Percentiles rank a stretch among this genome's conserved stretches.
phyloP scores from a whole-genome alignment of 2,113 vertebrate genomes.

The Ptilorrhoa leucosticta region DNA sequence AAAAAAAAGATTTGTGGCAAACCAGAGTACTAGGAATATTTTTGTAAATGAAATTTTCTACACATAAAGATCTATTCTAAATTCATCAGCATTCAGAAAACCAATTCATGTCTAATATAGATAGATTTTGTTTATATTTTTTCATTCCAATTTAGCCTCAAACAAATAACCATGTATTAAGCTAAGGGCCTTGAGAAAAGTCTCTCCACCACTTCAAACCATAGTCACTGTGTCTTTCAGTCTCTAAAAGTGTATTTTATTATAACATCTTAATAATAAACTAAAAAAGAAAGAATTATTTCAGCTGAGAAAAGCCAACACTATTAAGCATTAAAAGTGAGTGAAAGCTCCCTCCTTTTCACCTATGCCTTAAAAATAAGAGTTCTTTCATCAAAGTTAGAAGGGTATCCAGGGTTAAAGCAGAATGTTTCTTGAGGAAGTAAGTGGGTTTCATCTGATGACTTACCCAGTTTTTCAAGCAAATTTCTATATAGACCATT shows the following conservation, averaged over 20 bases:
- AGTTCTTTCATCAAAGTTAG: neutral
- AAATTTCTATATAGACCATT: neutral
- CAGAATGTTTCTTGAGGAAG: neutral
- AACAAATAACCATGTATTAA: neutral
- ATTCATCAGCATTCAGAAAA: neutral
- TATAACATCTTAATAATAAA: neutral
- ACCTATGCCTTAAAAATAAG: neutral
- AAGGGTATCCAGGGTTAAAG: neutral
- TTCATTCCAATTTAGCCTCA: neutral
- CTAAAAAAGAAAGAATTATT: neutral
- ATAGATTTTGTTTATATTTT: neutral
- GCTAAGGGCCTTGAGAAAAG: neutral
- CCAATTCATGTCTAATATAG: neutral
- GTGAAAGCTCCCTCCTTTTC: neutral
- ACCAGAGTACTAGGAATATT: neutral
- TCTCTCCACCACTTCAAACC: neutral
- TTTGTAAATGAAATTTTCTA: neutral
- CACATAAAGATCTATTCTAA: neutral
- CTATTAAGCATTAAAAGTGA: neutral
- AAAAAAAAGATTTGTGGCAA: neutral
- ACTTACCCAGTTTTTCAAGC: neutral
- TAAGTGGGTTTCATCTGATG: neutral
- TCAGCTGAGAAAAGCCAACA: neutral
- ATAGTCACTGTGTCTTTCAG: neutral
- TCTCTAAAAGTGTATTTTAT: neutral